Base-by-base conservation (phyloP, 2,888 invertebrate species). In the Lepidochrysops patricia region DNA sequence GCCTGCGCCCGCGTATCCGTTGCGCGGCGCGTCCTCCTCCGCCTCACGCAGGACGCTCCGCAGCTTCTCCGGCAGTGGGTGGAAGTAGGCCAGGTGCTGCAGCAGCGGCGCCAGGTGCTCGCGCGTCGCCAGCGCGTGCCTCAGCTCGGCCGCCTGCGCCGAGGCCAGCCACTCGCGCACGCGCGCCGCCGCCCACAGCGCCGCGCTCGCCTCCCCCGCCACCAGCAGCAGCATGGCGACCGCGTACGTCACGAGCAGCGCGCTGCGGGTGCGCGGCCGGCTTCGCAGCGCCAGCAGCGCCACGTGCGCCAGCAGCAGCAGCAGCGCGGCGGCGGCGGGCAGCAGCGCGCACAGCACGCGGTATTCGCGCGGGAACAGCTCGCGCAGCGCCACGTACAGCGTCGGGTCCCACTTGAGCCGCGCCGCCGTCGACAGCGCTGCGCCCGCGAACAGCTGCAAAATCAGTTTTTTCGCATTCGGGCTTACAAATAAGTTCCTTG, bases 321-420 rank as follows among this genome's bases (percentile, higher is more conserved):
- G 60, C 59, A 58, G 54, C 32, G 57, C 43, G 23, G 60, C 65
- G 48, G 60, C 35, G 26, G 57, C 54, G 7, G 66, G 62, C 65
- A 67, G 64, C 60, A 57, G 56, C 13, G 29, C 75, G 69, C 75
- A 77, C 72, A 76, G 77, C 76, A 43, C 57, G 52, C 57, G 52
- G 65, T 66, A 67, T 63, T 70, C 71, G 5, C 19, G 60, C 52
- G 71, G 69, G 60, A 72, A 67, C 61, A 69, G 54, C 65, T 68
- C 71, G 52, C 72, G 71, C 54, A 68, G 61, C 52, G 65, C 64
- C 62, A 62, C 66, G 61, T 86, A 86, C 69, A 78, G 72, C 69
- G 71, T 76, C 43, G 87, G 85, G 74, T 87, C 87, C 85, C 84
- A 85, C 73, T 75, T 75, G 48, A 86, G 76, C 12, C 87, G 84